Evolutionary conservation across 2,797 vertebrate genomes (phyloP).

Genomic region (Picus viridis): DNA sequence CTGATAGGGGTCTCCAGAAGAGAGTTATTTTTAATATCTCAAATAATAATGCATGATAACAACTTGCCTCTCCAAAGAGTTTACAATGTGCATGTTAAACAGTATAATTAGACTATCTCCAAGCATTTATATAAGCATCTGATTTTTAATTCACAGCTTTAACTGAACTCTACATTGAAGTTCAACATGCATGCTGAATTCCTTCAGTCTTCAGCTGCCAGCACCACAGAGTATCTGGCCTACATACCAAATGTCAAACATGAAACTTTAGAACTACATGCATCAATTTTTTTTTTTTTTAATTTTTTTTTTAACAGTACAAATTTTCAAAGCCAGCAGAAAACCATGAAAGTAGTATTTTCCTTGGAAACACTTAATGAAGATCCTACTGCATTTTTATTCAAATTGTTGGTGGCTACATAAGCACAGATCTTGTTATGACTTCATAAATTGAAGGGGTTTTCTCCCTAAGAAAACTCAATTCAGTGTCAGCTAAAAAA

Average conservation of each 20-base stretch:
- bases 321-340: background rate
- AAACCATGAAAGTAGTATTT: background rate
- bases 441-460: background rate
- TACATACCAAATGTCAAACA: background rate
- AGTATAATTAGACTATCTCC: background rate
- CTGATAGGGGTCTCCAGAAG: background rate
- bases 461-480: background rate
- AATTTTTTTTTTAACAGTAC: background rate
- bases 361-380: background rate
- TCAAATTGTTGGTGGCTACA: background rate
- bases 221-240: constrained; percentile 8
- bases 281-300: background rate
- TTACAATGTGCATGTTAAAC: background rate
- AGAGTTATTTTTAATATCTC: constrained; percentile 7
- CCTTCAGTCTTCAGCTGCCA: background rate
- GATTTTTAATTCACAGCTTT: constrained; percentile 7
- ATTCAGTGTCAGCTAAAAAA: background rate
- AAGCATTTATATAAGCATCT: background rate
- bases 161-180: background rate
- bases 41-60: background rate
- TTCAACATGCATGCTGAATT: background rate
- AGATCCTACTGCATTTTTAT: background rate
- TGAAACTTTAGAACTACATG: constrained; percentile 2
- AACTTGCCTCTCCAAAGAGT: background rate
- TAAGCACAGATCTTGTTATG: background rate